phyloP scores from a whole-genome alignment of 2,113 vertebrate genomes.

The Oreochromis niloticus region DNA sequence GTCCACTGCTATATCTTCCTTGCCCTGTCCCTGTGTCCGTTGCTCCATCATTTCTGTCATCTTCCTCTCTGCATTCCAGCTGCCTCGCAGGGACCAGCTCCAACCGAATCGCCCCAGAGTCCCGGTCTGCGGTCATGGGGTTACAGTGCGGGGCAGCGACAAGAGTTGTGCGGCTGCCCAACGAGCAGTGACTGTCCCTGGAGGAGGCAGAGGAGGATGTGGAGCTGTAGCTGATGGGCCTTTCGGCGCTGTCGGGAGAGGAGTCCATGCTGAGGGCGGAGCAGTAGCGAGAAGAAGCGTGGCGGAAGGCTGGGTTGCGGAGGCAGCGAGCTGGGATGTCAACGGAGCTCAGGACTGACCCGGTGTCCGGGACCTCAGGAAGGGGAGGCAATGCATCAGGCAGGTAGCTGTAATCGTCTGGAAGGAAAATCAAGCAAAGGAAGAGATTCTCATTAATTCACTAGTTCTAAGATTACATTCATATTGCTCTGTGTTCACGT shows the following conservation, averaged over 20 bases:
- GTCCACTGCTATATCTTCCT: conserved; percentile 51
- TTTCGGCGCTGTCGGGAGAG: conserved; percentile 81
- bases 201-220: conserved; percentile 96
- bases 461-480: neutral
- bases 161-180: conserved; percentile 86
- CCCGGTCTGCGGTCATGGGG: conserved; percentile 78
- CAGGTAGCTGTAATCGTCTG: conserved; percentile 81
- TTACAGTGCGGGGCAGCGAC: conserved; percentile 80
- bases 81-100: conserved; percentile 84
- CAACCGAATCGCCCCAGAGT: conserved; percentile 86
- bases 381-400: conserved; percentile 78
- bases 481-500: neutral
- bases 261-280: conserved; percentile 85
- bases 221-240: conserved; percentile 94
- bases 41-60: conserved; percentile 42
- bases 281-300: conserved; percentile 62
- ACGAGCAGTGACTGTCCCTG: conserved; percentile 92
- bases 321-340: conserved; percentile 67
- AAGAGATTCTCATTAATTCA: neutral
- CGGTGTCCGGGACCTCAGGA: conserved; percentile 69
- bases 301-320: conserved; percentile 61
- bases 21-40: conserved; percentile 40
- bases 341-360: conserved; percentile 66
- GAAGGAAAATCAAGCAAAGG: neutral
- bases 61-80: conserved; percentile 75